Conservation (phyloP, 2,797 vertebrate genomes). For the Microctenopoma stevenorrisi region DNA sequence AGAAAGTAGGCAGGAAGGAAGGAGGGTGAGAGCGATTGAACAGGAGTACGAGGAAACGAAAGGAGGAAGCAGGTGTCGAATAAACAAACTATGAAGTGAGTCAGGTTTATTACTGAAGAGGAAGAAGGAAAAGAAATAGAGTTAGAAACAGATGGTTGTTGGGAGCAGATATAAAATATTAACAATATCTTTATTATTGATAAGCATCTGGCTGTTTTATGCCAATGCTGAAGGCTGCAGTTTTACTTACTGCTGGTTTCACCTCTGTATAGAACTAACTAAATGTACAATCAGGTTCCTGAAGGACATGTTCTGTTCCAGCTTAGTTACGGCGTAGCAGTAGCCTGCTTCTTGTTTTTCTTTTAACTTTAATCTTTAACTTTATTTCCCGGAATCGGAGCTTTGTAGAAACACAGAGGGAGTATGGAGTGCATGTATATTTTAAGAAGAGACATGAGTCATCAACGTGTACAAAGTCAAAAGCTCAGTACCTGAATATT, state of each 20-base stretch:
- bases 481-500: not conserved
- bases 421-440: not conserved
- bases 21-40: conserved; percentile 50
- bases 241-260: not conserved
- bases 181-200: conserved; percentile 58
- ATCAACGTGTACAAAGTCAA: not conserved
- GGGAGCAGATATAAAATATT: conserved; percentile 61
- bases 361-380: not conserved
- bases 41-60: conserved; percentile 37
- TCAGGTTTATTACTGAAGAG: conserved; percentile 57
- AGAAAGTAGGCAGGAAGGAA: conserved; percentile 72
- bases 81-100: conserved; percentile 52
- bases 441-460: not conserved
- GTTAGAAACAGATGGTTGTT: conserved; percentile 41
- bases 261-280: not conserved
- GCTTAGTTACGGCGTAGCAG: not conserved
- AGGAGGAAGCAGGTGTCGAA: conserved; percentile 76
- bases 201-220: conserved; percentile 34
- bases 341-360: too few species aligned
- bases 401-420: too few species aligned
- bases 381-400: not conserved
- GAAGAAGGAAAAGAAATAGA: conserved; percentile 6
- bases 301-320: not conserved
- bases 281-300: not conserved
- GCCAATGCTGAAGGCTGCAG: conserved; percentile 18